Base-by-base conservation (phyloP, 53 echinoderm and acorn worm genomes). In the Temnopleurus reevesii region DNA sequence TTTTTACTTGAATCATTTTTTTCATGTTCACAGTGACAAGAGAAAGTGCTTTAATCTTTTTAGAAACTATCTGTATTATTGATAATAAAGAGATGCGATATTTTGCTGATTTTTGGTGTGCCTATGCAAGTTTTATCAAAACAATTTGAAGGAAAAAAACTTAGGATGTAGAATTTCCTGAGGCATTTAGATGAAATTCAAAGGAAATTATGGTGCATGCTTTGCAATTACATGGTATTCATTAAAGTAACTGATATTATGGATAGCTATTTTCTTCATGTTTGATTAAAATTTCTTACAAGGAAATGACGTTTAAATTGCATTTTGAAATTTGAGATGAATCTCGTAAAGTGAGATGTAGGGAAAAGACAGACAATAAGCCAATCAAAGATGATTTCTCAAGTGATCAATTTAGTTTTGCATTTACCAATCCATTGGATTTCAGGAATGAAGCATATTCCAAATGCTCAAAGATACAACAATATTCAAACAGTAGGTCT, bases 1-100 rank as follows among this genome's bases (percentile, higher is more conserved):
- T 66, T 89, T 89, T 89, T 65, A 63, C 61, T 89, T 76, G 76
- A 81, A 89, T 92, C 66, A 77, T 92, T 90, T 81, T 83, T 84
- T 92, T 90, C 90, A 90, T 66, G 55, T 92, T 77, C 46, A 35
- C 30, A 6, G 60, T 59, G 28, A 85, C 36, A 71, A 53, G 21
- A 47, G 71, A 45, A 87, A 87, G 88, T 87, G 88, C 88, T 87
- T 87, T 87, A 87, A 87, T 87, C 66, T 87, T 87, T 87, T 29
- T 87, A 87, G 88, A 87, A 44, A 71, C 29, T 87, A 53, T 66
- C 88, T 66, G 71, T 87, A 66, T 86, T 30, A 86, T 66, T 53
- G 60, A 85, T 61, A 60, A 85, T 61, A 51, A n/a, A 87, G 71
- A 66, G 45, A 30, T 53, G 53, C 44, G 46, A 66, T 64, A 46